Evolutionary conservation across 2,888 invertebrate genomes (phyloP).

Genomic region (Tipula lateralis): DNA sequence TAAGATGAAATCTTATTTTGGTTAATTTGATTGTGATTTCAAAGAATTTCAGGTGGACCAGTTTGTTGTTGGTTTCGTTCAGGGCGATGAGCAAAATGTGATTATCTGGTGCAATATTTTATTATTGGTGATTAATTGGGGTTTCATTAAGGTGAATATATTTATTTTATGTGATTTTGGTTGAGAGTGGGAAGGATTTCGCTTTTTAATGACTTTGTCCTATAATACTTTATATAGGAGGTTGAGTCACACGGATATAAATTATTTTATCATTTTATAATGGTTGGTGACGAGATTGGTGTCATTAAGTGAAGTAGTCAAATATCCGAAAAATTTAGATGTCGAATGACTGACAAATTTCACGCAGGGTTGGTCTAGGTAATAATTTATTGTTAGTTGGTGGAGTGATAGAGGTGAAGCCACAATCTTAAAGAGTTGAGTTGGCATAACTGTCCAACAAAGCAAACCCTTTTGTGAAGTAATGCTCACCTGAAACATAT

Average conservation of each 20-base stretch:
- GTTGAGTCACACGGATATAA: neutral
- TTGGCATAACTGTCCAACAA: too few species aligned
- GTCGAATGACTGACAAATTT: too few species aligned
- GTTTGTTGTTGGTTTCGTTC: neutral
- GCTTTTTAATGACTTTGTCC: neutral
- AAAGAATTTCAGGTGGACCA: neutral
- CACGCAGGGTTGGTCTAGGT: too few species aligned
- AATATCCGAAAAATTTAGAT: too few species aligned
- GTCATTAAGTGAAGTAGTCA: too few species aligned
- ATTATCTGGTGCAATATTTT: slow-evolving; percentile 1
- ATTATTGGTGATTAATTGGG: neutral
- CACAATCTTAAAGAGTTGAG: too few species aligned
- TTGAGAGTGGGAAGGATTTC: neutral
- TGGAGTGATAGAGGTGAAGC: too few species aligned
- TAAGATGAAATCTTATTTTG: neutral
- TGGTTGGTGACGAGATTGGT: too few species aligned
- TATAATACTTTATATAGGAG: neutral
- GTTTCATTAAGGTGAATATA: neutral
- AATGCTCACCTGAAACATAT: too few species aligned
- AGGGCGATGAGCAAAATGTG: neutral
- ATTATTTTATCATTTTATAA: too few species aligned
- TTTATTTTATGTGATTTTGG: neutral
- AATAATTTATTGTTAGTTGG: too few species aligned
- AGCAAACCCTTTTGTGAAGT: too few species aligned
- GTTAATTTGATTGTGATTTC: slow-evolving; percentile 19